These are phyloP conservation scores for Atherinomorus stipes DNA, from an alignment of 2,113 vertebrate genomes.

Conservation along the genomic window DNA sequence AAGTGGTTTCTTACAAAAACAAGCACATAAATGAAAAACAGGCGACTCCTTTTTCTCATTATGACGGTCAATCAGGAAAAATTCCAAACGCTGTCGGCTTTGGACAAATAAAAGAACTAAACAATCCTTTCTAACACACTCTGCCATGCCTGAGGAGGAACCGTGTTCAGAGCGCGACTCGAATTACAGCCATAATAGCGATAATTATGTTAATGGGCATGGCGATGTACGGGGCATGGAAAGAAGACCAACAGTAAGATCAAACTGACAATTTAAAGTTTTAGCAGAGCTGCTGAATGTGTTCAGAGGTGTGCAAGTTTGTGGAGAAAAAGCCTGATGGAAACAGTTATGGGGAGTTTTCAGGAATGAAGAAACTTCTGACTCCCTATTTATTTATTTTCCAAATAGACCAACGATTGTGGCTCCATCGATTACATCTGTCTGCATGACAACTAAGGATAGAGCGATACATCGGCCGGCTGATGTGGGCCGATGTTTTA, in stretches of 20 bases:
- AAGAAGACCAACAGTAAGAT: slow-evolving; percentile 3
- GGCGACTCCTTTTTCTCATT: not conserved
- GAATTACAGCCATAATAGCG: slow-evolving; percentile 39
- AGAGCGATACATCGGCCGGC: no score
- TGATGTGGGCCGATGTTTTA: no score
- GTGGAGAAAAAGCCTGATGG: not conserved
- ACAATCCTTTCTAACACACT: not conserved
- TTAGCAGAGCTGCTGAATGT: not conserved
- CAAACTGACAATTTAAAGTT: not conserved
- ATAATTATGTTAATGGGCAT: slow-evolving; percentile 28
- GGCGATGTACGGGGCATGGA: not conserved
- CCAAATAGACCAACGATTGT: not conserved
- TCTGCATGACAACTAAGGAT: no score
- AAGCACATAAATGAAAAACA: slow-evolving; percentile 16
- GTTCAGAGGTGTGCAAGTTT: not conserved
- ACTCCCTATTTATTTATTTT: not conserved
- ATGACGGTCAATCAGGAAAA: not conserved
- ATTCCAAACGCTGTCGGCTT: not conserved
- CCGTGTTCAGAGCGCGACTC: slow-evolving; percentile 5
- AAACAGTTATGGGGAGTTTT: not conserved
- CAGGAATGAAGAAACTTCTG: not conserved
- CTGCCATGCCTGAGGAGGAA: slow-evolving; percentile 12
- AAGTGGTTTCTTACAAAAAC: not conserved
- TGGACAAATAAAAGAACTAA: not conserved
- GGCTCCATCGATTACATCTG: slow-evolving; percentile 1